phyloP scores from a whole-genome alignment of 2,797 vertebrate species.

The Micropoecilia bifurca region DNA sequence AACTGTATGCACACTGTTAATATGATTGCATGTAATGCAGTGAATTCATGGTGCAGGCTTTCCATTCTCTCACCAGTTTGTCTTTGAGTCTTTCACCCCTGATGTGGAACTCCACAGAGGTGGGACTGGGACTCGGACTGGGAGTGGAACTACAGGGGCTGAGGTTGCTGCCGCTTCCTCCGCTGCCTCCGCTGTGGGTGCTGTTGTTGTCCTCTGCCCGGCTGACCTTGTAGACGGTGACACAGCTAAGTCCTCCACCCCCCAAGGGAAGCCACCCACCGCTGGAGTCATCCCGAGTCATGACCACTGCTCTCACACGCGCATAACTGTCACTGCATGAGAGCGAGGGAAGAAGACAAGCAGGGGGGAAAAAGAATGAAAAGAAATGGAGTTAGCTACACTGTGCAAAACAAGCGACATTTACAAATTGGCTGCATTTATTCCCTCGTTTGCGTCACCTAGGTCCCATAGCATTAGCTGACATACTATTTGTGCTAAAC shows the following conservation, averaged over 20 bases:
- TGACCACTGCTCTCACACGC: slow-evolving; percentile 99
- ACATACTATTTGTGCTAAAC: neutral
- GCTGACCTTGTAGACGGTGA: slow-evolving; percentile 95
- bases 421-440: neutral
- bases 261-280: slow-evolving; percentile 98
- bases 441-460: neutral
- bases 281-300: slow-evolving; percentile 99
- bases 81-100: slow-evolving; percentile 98
- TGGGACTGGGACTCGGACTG: slow-evolving; percentile 69
- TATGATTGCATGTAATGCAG: neutral
- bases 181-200: slow-evolving; percentile 81
- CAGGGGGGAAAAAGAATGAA: neutral
- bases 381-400: slow-evolving; percentile 28
- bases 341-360: slow-evolving; percentile 21
- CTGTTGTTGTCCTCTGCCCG: slow-evolving; percentile 89
- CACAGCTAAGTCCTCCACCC: slow-evolving; percentile 96
- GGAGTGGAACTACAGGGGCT: slow-evolving; percentile 80
- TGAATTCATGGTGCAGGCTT: neutral
- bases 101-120: slow-evolving; percentile 90
- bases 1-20: neutral
- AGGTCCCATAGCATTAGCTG: neutral
- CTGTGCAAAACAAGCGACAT: slow-evolving; percentile 16
- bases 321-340: slow-evolving; percentile 94
- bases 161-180: slow-evolving; percentile 80
- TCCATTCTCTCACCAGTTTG: slow-evolving; percentile 89